Evolutionary conservation across 2,113 vertebrate genomes (phyloP).

Genomic region (Brachionichthys hirsutus): DNA sequence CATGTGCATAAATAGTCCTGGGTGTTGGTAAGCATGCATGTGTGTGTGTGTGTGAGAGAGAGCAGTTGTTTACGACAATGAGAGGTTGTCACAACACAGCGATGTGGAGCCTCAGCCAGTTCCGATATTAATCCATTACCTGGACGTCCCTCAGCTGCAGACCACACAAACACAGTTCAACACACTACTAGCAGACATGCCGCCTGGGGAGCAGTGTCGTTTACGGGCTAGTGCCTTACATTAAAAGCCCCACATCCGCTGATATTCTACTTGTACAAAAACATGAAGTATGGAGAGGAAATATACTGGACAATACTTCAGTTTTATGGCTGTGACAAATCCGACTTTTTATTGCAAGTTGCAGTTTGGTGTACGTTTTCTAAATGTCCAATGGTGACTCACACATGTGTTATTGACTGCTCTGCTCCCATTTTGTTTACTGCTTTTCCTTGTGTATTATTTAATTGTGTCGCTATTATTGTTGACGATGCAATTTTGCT

Average conservation of each 20-base stretch:
- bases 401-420: too few relatives aligned
- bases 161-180: conserved; percentile 48
- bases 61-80: conserved; percentile 73
- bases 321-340: conserved; percentile 40
- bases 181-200: conserved; percentile 24
- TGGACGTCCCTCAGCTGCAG: conserved; percentile 65
- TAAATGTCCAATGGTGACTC: too few relatives aligned
- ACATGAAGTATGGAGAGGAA: conserved; percentile 19
- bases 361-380: neutral
- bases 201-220: conserved; percentile 31
- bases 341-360: conserved; percentile 6
- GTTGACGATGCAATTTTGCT: too few relatives aligned
- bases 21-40: neutral
- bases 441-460: too few relatives aligned
- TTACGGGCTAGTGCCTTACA: conserved; percentile 29
- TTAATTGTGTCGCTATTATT: too few relatives aligned
- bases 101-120: conserved; percentile 59
- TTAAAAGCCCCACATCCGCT: conserved; percentile 22
- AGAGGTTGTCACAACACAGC: conserved; percentile 72
- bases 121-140: conserved; percentile 81
- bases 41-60: conserved; percentile 5
- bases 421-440: too few relatives aligned
- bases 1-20: neutral
- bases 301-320: conserved; percentile 18
- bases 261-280: conserved; percentile 21